These are phyloP conservation scores for Lucilia sericata DNA, from an alignment of 1,140 invertebrate species.

Conservation along the genomic window DNA sequence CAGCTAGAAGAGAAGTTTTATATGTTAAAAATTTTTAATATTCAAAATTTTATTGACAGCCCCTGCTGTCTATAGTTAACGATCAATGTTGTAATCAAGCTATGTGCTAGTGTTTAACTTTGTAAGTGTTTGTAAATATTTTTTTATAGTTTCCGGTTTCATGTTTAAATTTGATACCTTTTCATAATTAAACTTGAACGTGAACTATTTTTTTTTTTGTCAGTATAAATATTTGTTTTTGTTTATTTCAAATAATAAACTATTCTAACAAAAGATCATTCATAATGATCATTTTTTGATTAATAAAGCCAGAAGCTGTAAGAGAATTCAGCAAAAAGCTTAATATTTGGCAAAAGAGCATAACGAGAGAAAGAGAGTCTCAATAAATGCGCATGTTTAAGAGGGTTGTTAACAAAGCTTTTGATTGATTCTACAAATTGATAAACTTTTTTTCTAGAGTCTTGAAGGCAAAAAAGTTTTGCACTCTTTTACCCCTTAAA, in stretches of 20 bases:
- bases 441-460: not conserved
- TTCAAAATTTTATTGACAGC: no score
- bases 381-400: not conserved
- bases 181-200: conserved; percentile 34
- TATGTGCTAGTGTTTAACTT: not conserved
- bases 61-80: no score
- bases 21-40: no score
- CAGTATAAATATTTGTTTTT: not conserved
- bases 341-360: not conserved
- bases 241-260: not conserved
- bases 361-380: not conserved
- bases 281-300: not conserved
- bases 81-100: no score
- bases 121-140: not conserved
- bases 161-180: conserved; percentile 13
- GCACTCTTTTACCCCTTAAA: not conserved
- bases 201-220: conserved; percentile 17
- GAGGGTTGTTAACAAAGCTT: not conserved
- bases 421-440: not conserved
- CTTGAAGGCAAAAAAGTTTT: not conserved
- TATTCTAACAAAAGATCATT: not conserved
- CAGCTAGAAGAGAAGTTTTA: no score
- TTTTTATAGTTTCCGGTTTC: not conserved
- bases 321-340: not conserved
- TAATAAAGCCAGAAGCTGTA: not conserved